Base-by-base conservation (phyloP, 1,140 invertebrate species). In the Bombus balteatus region DNA sequence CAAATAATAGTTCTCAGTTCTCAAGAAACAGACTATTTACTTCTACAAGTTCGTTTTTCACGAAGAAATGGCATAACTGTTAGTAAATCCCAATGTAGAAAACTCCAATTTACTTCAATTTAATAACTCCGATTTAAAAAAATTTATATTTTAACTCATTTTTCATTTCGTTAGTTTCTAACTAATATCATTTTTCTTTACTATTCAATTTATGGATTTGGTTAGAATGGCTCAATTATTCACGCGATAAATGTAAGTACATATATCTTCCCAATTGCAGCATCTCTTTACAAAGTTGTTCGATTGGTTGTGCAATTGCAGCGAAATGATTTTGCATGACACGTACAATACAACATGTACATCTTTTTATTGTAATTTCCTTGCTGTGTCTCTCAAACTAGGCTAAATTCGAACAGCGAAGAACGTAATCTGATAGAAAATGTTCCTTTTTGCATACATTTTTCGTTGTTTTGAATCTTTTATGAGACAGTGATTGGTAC, bases 391-490 rank as follows among this genome's bases (percentile, higher is more conserved):
- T n/a, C 10, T 87, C 59, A 22, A 87, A 75, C 53, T 39, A 22
- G 68, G 28, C 25, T 43, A 41, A 32, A 65, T 70, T 65, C 57
- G 53, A 82, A 59, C 53, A 15, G 71, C 1, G 18, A 88, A 70
- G 41, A 82, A 86, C 76, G 34, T 22, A 13, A 43, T 13, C 3
- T 2, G 37, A 18, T 4, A 53, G 47, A 53, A 59, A 43, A 70
- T 57, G 10, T 32, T 28, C 22, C 12, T 65, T 83, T 22, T 68
- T 41, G 41, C 32, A 25, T 32, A 32, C 8, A n/a, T 72, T 81
- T 43, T 57, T 81, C 68, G 39, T 80, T 37, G 10, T 68, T 22
- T 13, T 5, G 18, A 32, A 59, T 53, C 18, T 12, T 57, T 74
- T 66, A 53, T 87, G 65, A 34, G 72, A 37, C 15, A 13, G 3